Evolutionary conservation across 2,888 invertebrate species (phyloP).

Genomic region (Ectobius pallidus): DNA sequence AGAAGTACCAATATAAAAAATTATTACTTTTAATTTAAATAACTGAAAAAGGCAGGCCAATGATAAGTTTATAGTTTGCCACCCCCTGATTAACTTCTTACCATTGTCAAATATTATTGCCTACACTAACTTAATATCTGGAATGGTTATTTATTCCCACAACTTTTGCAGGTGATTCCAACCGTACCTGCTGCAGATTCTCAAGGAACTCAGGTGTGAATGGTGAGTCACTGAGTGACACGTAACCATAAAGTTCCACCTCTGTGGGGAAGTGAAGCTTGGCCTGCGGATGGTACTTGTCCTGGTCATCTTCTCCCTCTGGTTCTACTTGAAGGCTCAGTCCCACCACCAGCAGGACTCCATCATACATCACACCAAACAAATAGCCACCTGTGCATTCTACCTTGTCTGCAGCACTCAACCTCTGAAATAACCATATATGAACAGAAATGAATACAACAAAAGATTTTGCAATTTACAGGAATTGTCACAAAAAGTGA

Average conservation of each 20-base stretch:
- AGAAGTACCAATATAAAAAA: too few relatives aligned
- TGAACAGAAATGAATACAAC: neutral
- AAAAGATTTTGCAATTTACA: neutral
- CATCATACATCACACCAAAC: constrained; percentile 76
- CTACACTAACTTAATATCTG: too few relatives aligned
- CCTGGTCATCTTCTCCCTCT: constrained; percentile 3
- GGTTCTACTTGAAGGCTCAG: constrained; percentile 65
- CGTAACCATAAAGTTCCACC: constrained; percentile 76
- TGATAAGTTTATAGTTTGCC: too few relatives aligned
- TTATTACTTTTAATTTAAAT: too few relatives aligned
- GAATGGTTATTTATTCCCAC: too few relatives aligned
- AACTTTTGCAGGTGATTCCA: too few relatives aligned
- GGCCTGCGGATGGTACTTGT: constrained; percentile 57
- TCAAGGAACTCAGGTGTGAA: neutral
- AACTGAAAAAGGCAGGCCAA: too few relatives aligned
- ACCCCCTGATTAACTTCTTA: too few relatives aligned
- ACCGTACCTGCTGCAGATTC: neutral
- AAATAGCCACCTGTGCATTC: constrained; percentile 72
- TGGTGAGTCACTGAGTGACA: constrained; percentile 65
- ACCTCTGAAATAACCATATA: constrained; percentile 59
- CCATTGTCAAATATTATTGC: too few relatives aligned
- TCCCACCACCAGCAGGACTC: constrained; percentile 71
- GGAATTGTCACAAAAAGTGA: too few relatives aligned
- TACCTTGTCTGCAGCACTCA: constrained; percentile 66
- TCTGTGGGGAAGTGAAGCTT: constrained; percentile 75